Base-by-base conservation (phyloP, 2,888 invertebrate species). In the Noctua janthina region DNA sequence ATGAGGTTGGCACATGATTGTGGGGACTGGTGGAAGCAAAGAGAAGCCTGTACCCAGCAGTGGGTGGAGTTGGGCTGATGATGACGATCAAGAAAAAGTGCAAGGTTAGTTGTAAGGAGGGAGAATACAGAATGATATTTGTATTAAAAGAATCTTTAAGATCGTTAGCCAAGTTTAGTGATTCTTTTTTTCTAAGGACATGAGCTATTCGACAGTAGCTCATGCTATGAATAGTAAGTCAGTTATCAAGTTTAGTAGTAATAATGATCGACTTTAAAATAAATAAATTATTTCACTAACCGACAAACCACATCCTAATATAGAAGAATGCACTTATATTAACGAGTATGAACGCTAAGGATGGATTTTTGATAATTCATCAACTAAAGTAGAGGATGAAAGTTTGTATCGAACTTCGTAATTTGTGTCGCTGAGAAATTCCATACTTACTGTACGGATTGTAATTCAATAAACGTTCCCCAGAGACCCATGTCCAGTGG, bases 401-500 rank as follows among this genome's bases (percentile, higher is more conserved):
- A 23, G 13, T 67, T 43, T 43, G 13, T 13, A 29, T 29, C 29
- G 29, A 29, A 29, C 29, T 29, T 29, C 29, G 29, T 29, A 29
- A 29, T 29, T 29, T 29, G 29, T 29, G 29, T 29, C 29, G 29
- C 29, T 29, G 11, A 39, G 5, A 20, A 23, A 39, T 10, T 11
- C 66, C 35, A 29, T 29, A 10, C 8, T 56, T 29, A 29, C 5
- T 13, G 5, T 5, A 59, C n/a, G 1, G 20, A 43, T n/a, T 29
- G 6, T 51, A 62, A 81, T 79, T 23, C 13, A 49, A 76, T 83
- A 1, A 74, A 67, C 13, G 56, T 51, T n/a, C 49, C 66, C 1
- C 54, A 8, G 20, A 23, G 49, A 84, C 84, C 81, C 75, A 13
- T 70, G 73, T 79, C 76, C 15, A 39, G 5, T 13, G 7, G 80